Conservation (phyloP, 1,140 invertebrate species). For the Drosophila santomea region DNA sequence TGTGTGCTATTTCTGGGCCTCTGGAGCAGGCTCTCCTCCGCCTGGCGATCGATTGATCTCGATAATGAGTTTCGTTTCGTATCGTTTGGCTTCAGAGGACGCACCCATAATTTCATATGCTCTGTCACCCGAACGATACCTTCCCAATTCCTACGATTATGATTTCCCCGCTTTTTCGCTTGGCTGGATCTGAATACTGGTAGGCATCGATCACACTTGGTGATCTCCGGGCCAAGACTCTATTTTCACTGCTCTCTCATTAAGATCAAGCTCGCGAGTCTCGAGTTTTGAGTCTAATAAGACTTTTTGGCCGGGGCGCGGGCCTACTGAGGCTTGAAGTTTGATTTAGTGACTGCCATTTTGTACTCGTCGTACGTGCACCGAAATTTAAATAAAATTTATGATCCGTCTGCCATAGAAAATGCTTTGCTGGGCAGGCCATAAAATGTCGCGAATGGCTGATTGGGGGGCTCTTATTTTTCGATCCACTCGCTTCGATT, state of each 20-base stretch:
- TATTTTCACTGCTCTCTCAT: conserved; percentile 67
- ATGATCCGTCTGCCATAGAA: conserved; percentile 67
- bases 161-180: conserved; percentile 50
- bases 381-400: conserved; percentile 82
- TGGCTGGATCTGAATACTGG: conserved; percentile 4
- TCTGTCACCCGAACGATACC: conserved; percentile 48
- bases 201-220: conserved; percentile 51
- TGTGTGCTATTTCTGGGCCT: conserved; percentile 29
- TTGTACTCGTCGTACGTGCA: conserved; percentile 65
- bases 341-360: conserved; percentile 82
- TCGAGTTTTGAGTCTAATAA: conserved; percentile 58
- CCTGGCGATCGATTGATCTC: conserved; percentile 81
- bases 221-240: conserved; percentile 44
- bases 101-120: conserved; percentile 72
- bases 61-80: conserved; percentile 79
- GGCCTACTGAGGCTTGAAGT: conserved; percentile 50
- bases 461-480: conserved; percentile 45
- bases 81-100: conserved; percentile 49
- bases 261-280: conserved; percentile 61
- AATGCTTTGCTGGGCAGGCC: conserved; percentile 20
- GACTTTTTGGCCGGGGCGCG: conserved; percentile 46
- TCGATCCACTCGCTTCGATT: conserved; percentile 34
- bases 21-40: conserved; percentile 37
- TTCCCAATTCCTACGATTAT: conserved; percentile 21
- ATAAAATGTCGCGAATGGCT: conserved; percentile 81